Evolutionary conservation across 2,888 invertebrate species (phyloP), one percentile per base, ranked within the genome.

Genomic region (Plagodis dolabraria): DNA sequence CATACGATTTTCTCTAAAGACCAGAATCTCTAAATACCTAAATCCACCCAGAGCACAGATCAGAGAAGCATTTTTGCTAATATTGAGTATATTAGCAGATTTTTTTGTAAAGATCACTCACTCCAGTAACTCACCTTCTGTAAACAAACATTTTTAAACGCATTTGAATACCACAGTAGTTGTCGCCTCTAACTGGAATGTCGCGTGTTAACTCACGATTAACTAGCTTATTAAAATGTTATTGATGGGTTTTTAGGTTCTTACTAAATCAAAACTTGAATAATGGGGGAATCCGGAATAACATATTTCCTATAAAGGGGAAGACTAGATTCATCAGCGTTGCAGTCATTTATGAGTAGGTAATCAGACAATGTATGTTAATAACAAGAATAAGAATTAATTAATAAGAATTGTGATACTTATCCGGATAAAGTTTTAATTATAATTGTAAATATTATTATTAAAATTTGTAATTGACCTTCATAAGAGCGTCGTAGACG

Each of bases 161-260:
- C 48, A 89, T 91, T 90, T 87, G 85, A 89, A 91, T 92, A 82
- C 83, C 82, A 72, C 73, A 71, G 77, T 81, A 83, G 77, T 85
- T 85, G 86, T 87, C 83, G 79, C 81, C 72, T 80, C 75, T 78
- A 81, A 80, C 72, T 76, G 70, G 74, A 66, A 65, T 71, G 70
- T 82, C 49, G 91, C 90, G 86, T 92, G 92, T 82, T 67, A 72
- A 76, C 63, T 56, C 62, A 65, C 83, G 77, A 85, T 89, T 81
- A 74, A 76, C 72, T 55, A 60, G 62, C 80, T 85, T 85, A 85
- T 88, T 86, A 86, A 82, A 86, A 80, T 74, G 75, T 89, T 86
- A 87, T 87, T 86, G 80, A 87, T 87, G 84, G 76, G 69, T 60
- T 77, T 72, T n/a, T 74, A 74, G 74, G 73, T 77, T 74, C 72